A percentile compares a stretch with the other conserved stretches of the same genome.
These are phyloP conservation scores for Regulus satrapa DNA, from an alignment of 2,113 vertebrate species.

Conservation along the genomic window DNA sequence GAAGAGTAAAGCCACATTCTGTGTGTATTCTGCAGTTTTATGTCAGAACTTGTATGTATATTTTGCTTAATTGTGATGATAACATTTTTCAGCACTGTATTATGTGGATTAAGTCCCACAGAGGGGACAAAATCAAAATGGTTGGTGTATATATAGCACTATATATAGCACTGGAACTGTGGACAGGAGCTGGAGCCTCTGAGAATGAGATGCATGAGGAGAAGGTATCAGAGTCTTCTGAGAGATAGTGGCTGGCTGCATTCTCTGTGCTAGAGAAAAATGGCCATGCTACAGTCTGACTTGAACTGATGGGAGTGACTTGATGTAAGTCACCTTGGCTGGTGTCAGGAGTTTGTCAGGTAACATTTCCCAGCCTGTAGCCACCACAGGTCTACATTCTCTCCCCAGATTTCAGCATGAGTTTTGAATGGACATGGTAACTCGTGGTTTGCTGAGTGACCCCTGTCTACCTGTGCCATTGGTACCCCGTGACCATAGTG, in stretches of 20 bases:
- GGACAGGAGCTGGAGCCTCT: not conserved
- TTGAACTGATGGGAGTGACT: not conserved
- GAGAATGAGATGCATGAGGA: not conserved
- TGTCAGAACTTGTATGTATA: not conserved
- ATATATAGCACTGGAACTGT: not conserved
- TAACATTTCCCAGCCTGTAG: not conserved
- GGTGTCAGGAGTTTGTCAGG: not conserved
- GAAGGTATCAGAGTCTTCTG: not conserved
- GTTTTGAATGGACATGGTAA: not conserved
- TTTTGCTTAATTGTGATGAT: not conserved
- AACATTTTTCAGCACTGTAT: not conserved
- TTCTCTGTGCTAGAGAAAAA: not conserved
- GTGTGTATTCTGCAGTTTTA: not conserved
- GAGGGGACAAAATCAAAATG: not conserved
- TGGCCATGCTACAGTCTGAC: not conserved
- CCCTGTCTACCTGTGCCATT: rapidly evolving
- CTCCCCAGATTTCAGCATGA: not conserved
- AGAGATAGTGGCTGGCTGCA: not conserved
- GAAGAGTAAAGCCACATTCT: not conserved
- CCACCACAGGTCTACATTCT: not conserved
- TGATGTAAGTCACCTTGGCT: not conserved
- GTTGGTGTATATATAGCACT: not conserved
- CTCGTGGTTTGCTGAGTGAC: not conserved
- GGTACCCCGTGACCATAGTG: rapidly evolving
- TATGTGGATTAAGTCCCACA: not conserved